Percentiles rank a stretch among this genome's conserved stretches.
Conservation (phyloP, 2,888 invertebrate genomes). For the Tetanocera ferruginea region DNA sequence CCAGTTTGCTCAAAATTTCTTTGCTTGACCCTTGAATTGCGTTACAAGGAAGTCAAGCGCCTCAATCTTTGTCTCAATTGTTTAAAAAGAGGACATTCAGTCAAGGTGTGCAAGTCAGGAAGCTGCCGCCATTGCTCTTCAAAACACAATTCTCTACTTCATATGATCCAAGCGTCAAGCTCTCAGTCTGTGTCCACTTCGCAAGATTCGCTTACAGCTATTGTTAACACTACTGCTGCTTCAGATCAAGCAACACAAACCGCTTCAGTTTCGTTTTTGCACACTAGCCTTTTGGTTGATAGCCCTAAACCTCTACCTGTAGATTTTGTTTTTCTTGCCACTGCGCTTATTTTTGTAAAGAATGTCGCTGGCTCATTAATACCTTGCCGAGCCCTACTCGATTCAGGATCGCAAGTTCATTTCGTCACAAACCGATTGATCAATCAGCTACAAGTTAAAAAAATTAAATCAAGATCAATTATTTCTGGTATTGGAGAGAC, state of each 20-base stretch:
- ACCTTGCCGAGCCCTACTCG: too few species aligned
- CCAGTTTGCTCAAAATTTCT: constrained; percentile 25
- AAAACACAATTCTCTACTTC: constrained; percentile 44
- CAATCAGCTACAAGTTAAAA: constrained; percentile 18
- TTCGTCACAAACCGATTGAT: constrained; percentile 35
- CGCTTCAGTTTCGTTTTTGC: too few species aligned
- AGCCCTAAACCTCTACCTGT: neutral
- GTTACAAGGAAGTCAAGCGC: constrained; percentile 37
- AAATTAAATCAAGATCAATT: neutral
- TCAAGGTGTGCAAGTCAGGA: too few species aligned
- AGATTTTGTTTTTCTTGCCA: neutral
- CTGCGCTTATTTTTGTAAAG: neutral
- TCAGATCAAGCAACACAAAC: too few species aligned
- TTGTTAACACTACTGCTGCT: too few species aligned
- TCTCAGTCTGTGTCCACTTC: neutral
- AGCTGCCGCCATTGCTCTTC: constrained; percentile 38
- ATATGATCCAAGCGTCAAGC: constrained; percentile 25
- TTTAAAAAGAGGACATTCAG: constrained; percentile 43
- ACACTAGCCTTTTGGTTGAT: too few species aligned
- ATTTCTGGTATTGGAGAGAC: constrained; percentile 42
- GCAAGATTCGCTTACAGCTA: too few species aligned
- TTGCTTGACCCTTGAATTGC: too few species aligned
- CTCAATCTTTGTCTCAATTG: constrained; percentile 46
- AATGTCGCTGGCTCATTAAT: too few species aligned
- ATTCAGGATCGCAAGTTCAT: neutral